phyloP scores from a whole-genome alignment of 2,113 vertebrate species.

The Lanius collurio region DNA sequence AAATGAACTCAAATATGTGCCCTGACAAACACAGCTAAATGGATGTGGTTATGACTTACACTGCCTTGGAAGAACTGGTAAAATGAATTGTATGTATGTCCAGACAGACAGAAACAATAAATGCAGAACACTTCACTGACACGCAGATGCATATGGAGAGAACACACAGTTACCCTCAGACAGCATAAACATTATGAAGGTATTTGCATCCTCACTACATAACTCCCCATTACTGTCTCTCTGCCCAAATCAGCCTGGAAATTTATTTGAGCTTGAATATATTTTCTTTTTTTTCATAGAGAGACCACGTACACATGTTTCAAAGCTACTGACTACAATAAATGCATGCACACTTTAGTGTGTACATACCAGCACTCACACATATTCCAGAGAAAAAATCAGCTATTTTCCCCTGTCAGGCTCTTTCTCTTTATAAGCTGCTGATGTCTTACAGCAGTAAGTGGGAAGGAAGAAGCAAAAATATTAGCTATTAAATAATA shows the following conservation, averaged over 20 bases:
- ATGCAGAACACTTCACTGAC: neutral
- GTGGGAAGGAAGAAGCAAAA: constrained; percentile 15
- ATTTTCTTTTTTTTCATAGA: neutral
- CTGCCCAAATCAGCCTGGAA: neutral
- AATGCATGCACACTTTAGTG: neutral
- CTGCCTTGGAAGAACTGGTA: neutral
- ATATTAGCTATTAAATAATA: constrained; percentile 16
- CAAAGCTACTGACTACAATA: neutral
- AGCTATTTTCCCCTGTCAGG: neutral
- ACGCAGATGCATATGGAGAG: rapidly evolving
- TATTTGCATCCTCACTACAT: neutral
- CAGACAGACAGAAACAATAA: neutral
- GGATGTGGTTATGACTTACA: neutral
- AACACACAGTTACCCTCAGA: neutral
- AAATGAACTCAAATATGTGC: neutral
- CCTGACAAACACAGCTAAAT: neutral
- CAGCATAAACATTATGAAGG: neutral
- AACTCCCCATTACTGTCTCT: neutral
- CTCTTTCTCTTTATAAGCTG: neutral
- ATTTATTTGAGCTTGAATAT: neutral
- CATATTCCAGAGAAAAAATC: neutral
- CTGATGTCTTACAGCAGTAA: constrained; percentile 3
- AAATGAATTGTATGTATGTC: neutral
- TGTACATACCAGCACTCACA: neutral
- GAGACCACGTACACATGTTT: neutral